Conservation (phyloP, 1,140 invertebrate species). For the Drosophila takahashii region DNA sequence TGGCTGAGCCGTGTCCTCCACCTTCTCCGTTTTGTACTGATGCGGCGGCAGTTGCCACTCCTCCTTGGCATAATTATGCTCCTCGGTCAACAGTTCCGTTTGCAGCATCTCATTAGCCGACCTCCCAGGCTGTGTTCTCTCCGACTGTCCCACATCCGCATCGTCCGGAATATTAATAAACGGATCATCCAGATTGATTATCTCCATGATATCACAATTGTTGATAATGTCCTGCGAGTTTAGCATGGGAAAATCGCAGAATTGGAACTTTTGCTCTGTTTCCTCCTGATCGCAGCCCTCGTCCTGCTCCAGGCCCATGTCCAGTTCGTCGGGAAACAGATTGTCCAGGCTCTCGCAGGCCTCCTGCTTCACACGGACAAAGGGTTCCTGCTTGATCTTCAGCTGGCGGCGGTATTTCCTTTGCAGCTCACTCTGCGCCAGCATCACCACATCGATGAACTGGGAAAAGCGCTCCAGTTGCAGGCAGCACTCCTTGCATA, state of each 20-base stretch:
- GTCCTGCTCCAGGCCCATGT: slow-evolving; percentile 66
- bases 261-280: slow-evolving; percentile 79
- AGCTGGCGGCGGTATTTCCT: slow-evolving; percentile 70
- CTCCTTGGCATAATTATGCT: slow-evolving; percentile 81
- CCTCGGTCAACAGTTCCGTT: slow-evolving; percentile 69
- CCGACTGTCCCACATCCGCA: slow-evolving; percentile 56
- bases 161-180: slow-evolving; percentile 82
- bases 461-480: slow-evolving; percentile 64
- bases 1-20: slow-evolving; percentile 25
- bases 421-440: slow-evolving; percentile 75
- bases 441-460: slow-evolving; percentile 77
- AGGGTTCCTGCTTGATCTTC: slow-evolving; percentile 81
- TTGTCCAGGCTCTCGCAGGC: slow-evolving; percentile 72
- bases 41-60: slow-evolving; percentile 62
- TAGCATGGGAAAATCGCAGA: slow-evolving; percentile 78
- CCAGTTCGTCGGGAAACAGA: slow-evolving; percentile 74
- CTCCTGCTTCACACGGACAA: slow-evolving; percentile 78
- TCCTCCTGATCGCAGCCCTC: slow-evolving; percentile 65
- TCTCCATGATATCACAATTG: slow-evolving; percentile 84
- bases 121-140: slow-evolving; percentile 7
- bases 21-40: slow-evolving; percentile 78
- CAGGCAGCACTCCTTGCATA: slow-evolving; percentile 66
- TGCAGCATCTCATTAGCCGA: slow-evolving; percentile 67
- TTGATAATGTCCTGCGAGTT: slow-evolving; percentile 82
- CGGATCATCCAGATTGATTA: slow-evolving; percentile 80